Percentiles rank a stretch among this genome's conserved stretches.
Evolutionary conservation across 2,113 vertebrate genomes (phyloP).

Genomic region (Macquaria ambigua): DNA sequence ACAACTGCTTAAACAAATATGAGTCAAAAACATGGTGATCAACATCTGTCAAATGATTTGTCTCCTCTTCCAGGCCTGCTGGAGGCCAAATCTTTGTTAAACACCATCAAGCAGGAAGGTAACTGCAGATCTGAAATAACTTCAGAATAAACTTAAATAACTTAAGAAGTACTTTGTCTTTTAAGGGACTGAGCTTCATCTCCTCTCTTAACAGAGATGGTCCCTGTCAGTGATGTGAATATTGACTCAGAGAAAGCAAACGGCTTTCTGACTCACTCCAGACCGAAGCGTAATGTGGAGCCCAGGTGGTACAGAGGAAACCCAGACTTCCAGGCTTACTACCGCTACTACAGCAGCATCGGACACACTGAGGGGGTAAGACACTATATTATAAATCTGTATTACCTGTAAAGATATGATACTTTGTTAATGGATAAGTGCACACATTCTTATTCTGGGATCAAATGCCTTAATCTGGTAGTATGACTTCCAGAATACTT

Average conservation of each 20-base stretch:
- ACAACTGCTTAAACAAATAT: neutral
- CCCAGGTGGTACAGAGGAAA: constrained; percentile 81
- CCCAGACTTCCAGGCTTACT: constrained; percentile 88
- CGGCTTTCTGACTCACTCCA: constrained; percentile 80
- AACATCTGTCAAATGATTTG: neutral
- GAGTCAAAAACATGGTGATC: neutral
- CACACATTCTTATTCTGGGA: neutral
- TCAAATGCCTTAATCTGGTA: neutral
- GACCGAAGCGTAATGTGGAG: constrained; percentile 81
- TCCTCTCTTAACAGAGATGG: constrained; percentile 65
- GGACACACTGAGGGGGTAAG: constrained; percentile 87
- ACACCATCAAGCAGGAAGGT: constrained; percentile 79
- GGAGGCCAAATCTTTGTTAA: constrained; percentile 82
- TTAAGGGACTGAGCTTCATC: neutral
- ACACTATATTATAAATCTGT: neutral
- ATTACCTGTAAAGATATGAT: neutral
- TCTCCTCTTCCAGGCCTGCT: constrained; percentile 67
- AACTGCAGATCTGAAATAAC: neutral
- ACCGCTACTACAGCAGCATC: constrained; percentile 88
- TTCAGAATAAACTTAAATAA: neutral
- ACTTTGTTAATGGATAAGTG: neutral
- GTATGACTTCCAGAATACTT: neutral
- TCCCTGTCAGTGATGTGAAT: constrained; percentile 62
- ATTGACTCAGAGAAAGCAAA: constrained; percentile 77
- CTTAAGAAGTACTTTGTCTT: neutral